Percentiles rank a stretch among this genome's conserved stretches.
Conservation (phyloP, 64 coral and sea anemone species). For the Actinia tenebrosa region DNA sequence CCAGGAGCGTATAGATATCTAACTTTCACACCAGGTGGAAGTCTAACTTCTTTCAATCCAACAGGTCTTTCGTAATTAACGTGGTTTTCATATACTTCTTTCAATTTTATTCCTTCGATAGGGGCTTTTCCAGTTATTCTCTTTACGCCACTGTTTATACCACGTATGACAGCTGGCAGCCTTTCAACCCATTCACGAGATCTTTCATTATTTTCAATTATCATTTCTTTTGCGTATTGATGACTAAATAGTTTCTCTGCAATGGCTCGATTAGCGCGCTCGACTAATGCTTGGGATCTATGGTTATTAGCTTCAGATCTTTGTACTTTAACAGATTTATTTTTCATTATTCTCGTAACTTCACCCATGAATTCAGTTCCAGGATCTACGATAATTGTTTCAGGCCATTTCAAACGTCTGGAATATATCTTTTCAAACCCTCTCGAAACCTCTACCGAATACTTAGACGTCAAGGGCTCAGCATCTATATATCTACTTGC, state of each 20-base stretch:
- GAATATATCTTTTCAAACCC: too few species aligned
- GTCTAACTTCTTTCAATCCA: neutral
- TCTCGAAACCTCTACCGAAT: too few species aligned
- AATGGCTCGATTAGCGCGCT: conserved; percentile 38
- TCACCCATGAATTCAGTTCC: conserved; percentile 57
- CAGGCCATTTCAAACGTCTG: too few species aligned
- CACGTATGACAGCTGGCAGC: too few species aligned
- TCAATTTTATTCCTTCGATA: neutral
- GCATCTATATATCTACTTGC: too few species aligned
- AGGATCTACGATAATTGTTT: conserved; percentile 11
- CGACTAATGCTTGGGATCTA: conserved; percentile 15
- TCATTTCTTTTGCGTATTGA: too few species aligned
- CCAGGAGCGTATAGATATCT: too few species aligned
- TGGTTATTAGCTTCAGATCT: conserved; percentile 32
- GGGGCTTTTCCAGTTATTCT: conserved; percentile 12
- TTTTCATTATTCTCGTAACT: conserved; percentile 43
- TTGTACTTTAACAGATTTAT: conserved; percentile 29
- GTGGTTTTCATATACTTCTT: conserved; percentile 34
- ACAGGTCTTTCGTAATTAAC: conserved; percentile 45
- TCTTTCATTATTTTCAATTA: too few species aligned
- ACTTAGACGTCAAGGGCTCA: too few species aligned
- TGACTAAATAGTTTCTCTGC: conserved; percentile 23
- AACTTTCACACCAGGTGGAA: too few species aligned
- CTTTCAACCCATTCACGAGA: too few species aligned
- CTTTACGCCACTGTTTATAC: too few species aligned